phyloP scores from a whole-genome alignment of 2,888 invertebrate species.

The Mythimna vitellina region DNA sequence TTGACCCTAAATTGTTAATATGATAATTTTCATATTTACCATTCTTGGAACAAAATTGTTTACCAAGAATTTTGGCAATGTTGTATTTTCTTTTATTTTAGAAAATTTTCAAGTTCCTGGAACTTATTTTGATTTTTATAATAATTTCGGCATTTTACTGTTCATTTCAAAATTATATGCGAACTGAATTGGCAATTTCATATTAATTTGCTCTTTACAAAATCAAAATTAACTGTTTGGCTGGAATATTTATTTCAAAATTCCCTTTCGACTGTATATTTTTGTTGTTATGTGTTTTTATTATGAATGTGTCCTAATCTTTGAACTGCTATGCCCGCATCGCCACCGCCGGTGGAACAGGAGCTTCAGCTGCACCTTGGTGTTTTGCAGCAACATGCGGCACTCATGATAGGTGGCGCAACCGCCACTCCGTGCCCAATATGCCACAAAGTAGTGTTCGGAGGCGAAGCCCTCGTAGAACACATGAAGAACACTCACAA shows the following conservation, averaged over 20 bases:
- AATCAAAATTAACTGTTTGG: conserved; percentile 78
- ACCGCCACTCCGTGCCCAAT: conserved; percentile 98
- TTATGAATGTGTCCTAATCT: conserved; percentile 83
- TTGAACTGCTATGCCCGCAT: conserved; percentile 87
- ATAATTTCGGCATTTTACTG: conserved; percentile 41
- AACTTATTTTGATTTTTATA: conserved; percentile 23
- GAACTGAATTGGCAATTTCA: conserved; percentile 37
- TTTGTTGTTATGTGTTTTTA: conserved; percentile 71
- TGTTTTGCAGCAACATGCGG: conserved; percentile 98
- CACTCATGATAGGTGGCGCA: conserved; percentile 97
- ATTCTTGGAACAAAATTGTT: conserved; percentile 5
- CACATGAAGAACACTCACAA: conserved; percentile 99
- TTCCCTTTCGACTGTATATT: conserved; percentile 74
- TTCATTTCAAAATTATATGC: conserved; percentile 57
- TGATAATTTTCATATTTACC: neutral
- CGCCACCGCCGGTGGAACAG: conserved; percentile 89
- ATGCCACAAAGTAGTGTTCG: conserved; percentile 98
- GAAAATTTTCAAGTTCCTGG: conserved; percentile 4
- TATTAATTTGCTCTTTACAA: conserved; percentile 40
- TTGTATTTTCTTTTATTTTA: conserved; percentile 10
- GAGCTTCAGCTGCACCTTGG: conserved; percentile 98
- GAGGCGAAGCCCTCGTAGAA: conserved; percentile 97
- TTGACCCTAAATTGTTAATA: neutral
- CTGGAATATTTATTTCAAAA: conserved; percentile 73
- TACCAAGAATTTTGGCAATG: conserved; percentile 1